Evolutionary conservation across 2,113 vertebrate species (phyloP), one percentile per base, ranked within the genome.

Genomic region (Pseudopipra pipra): DNA sequence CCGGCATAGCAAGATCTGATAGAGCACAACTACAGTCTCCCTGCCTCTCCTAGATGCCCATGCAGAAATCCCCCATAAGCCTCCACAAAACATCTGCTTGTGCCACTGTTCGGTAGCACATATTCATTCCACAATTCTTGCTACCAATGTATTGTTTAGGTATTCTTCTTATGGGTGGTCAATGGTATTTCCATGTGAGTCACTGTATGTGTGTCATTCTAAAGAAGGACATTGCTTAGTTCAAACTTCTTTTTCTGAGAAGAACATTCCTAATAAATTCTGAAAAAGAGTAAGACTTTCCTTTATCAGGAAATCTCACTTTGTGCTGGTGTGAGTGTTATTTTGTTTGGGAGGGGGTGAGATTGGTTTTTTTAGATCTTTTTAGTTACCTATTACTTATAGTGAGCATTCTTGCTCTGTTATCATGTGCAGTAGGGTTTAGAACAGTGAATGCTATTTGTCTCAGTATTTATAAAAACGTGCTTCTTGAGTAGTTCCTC

Each of bases 1-100:
- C 19, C 33, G 74, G 47, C 12, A 37, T 9, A 54, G 43, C 43
- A 49, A 62, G 59, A 67, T 41, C 25, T 54, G 46, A 7, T 25
- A 74, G 47, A 92, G 74, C 5, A 62, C n/a, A 59, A 37, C 10
- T 59, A 19, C 27, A 21, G 4, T 24, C 28, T 44, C 14, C 7
- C 17, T 71, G 5, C 18, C 14, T 79, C 8, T 67, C 23, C 11
- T 73, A 21, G 25, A 16, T 77, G 28, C 43, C 55, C 13, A 25
- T 70, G 11, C 8, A 35, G 3, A 1, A 0, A 0, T 16, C 14
- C n/a, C 14, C 52, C 20, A 5, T 55, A 24, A 88, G 18, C 43
- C 30, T 71, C 21, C 33, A 46, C 9, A 30, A 39, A 39, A 17
- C 10, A 68, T 17, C 76, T 63, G 16, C 41, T 62, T 67, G n/a